phyloP scores from a whole-genome alignment of 92 coral and sea anemone species.

The Micromussa lordhowensis region DNA sequence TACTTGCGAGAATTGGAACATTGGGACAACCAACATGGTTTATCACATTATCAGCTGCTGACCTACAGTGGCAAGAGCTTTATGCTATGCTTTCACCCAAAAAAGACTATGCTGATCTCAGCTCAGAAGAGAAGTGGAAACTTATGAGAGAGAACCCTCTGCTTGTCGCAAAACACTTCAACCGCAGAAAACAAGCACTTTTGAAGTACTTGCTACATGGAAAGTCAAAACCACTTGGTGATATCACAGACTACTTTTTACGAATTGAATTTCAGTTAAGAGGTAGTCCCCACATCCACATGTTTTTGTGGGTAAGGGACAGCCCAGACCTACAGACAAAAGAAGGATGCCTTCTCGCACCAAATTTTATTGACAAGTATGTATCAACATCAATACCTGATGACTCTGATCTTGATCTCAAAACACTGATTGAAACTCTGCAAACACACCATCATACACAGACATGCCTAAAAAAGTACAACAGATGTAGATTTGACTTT shows the following conservation, averaged over 20 bases:
- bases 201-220: conserved; percentile 51
- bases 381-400: conserved; percentile 38
- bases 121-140: conserved; percentile 12
- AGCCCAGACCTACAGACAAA: conserved; percentile 52
- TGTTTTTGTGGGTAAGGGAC: conserved; percentile 60
- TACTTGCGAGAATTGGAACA: conserved; percentile 20
- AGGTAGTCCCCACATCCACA: conserved; percentile 68
- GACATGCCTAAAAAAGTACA: conserved; percentile 35
- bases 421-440: conserved; percentile 38
- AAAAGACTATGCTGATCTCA: conserved; percentile 15
- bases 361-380: conserved; percentile 50
- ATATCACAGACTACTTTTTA: conserved; percentile 28
- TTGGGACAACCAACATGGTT: conserved; percentile 61
- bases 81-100: conserved; percentile 16
- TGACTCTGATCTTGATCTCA: conserved; percentile 26
- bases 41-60: conserved; percentile 67
- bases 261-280: conserved; percentile 56
- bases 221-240: conserved; percentile 56
- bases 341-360: conserved; percentile 39
- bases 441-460: conserved; percentile 40
- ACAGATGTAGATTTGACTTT: conserved; percentile 63
- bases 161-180: conserved; percentile 52
- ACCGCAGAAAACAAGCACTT: conserved; percentile 52
- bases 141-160: conserved; percentile 50
- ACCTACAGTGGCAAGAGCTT: conserved; percentile 52